Evolutionary conservation across 2,888 invertebrate species (phyloP), one percentile per base, ranked within the genome.

Genomic region (Drosophila pullipes): DNA sequence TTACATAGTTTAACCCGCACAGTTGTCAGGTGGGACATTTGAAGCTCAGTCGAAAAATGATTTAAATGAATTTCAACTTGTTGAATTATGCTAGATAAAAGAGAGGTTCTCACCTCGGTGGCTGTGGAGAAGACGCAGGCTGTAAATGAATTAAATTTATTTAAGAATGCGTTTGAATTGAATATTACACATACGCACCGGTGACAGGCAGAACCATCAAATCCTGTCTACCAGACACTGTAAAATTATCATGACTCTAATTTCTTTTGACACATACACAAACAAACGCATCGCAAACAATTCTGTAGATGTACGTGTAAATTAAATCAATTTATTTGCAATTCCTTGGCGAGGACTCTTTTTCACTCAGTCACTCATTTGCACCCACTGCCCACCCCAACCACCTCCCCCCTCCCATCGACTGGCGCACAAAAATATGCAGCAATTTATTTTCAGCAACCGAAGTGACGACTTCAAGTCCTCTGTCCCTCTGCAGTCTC

Each of bases 301-400:
- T 80, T 78, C 78, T 62, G n/a, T 71, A 52, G 69, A 81, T 75
- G 79, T 81, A 74, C 75, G 84, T 83, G 81, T 76, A 84, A 87
- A 87, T 87, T 80, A 84, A 84, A 87, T 87, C 89, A 83, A 87
- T 87, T 89, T 87, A 81, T 87, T 87, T 87, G 69, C 82, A 81
- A 87, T 86, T 84, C 76, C 70, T 82, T 71, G 73, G 79, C 57
- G 74, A 70, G 65, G 57, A 59, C 65, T 54, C 49, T 60, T 33
- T 58, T 69, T 74, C 30, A 68, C 77, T 69, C 70, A 74, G 74
- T 76, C 47, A 77, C 74, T 73, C 73, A 80, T 77, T 82, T 81
- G 75, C 63, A 9, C 4, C 13, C 13, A 16, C 9, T 0, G 4
- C 22, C 16, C 22, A 1, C 30, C 28, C 3, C 16, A 0, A 4